Evolutionary conservation across 1,140 invertebrate genomes (phyloP).

Genomic region (Venturia canescens): DNA sequence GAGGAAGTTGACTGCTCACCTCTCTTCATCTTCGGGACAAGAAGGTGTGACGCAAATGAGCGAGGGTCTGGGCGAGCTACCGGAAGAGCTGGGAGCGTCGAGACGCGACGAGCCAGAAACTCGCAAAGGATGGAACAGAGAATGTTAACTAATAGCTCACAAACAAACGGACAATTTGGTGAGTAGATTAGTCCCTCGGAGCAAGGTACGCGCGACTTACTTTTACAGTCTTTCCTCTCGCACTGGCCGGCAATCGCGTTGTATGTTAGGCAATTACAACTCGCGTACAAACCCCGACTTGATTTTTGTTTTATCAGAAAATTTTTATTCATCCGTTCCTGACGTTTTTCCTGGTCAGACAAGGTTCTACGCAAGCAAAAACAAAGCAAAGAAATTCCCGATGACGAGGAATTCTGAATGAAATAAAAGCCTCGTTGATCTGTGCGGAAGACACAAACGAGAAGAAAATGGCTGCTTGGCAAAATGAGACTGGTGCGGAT

Average conservation of each 20-base stretch:
- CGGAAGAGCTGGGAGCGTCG: constrained; percentile 25
- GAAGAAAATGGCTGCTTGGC: not conserved
- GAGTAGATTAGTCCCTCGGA: constrained; percentile 49
- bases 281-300: constrained; percentile 51
- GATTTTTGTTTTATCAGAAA: constrained; percentile 59
- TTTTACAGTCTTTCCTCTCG: constrained; percentile 10
- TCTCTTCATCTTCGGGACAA: not conserved
- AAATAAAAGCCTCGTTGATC: constrained; percentile 31
- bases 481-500: constrained; percentile 30
- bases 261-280: constrained; percentile 50
- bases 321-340: constrained; percentile 22
- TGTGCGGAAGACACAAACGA: constrained; percentile 8
- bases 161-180: constrained; percentile 63
- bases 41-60: constrained; percentile 22
- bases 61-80: constrained; percentile 17
- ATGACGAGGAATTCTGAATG: constrained; percentile 18
- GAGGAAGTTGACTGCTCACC: constrained; percentile 13
- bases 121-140: constrained; percentile 47
- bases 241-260: not conserved
- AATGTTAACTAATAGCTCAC: constrained; percentile 59
- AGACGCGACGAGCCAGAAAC: constrained; percentile 24
- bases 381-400: not conserved
- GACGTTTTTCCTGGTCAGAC: not conserved
- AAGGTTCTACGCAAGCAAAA: not conserved
- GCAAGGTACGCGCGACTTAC: not conserved